A percentile compares a stretch with the other conserved stretches of the same genome.
These are phyloP conservation scores for Oscheius sp. DNA, from an alignment of 2,888 invertebrate genomes.

Conservation along the genomic window DNA sequence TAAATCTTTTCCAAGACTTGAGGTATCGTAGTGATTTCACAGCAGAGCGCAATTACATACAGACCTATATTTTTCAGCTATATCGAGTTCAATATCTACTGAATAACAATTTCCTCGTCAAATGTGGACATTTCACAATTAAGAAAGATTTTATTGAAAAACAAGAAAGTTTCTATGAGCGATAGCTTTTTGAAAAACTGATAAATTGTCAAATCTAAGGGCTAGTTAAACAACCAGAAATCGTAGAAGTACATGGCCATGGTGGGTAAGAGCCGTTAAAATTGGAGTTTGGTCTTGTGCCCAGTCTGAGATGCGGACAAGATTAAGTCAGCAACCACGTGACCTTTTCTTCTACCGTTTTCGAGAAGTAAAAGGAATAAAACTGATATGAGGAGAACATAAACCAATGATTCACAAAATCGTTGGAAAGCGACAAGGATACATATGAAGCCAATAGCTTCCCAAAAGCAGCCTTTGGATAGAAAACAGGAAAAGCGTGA, in stretches of 20 bases:
- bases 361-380: neutral
- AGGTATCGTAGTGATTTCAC: no score
- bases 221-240: no score
- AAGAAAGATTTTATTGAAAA: no score
- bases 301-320: neutral
- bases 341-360: neutral
- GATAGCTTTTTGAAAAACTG: no score
- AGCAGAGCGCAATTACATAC: no score
- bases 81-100: no score
- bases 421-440: neutral
- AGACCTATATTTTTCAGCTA: no score
- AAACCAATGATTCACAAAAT: neutral
- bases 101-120: no score
- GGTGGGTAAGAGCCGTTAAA: neutral
- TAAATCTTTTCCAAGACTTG: no score
- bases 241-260: neutral
- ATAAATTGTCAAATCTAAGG: no score
- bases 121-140: no score
- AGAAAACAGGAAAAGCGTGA: neutral
- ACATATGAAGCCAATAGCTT: neutral
- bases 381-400: neutral
- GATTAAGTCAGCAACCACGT: neutral
- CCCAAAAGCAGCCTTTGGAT: neutral
- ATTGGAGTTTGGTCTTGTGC: slow-evolving; percentile 1
- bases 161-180: no score